Evolutionary conservation across 2,888 invertebrate species (phyloP), one percentile per base, ranked within the genome.

Genomic region (Drosophila monieri): DNA sequence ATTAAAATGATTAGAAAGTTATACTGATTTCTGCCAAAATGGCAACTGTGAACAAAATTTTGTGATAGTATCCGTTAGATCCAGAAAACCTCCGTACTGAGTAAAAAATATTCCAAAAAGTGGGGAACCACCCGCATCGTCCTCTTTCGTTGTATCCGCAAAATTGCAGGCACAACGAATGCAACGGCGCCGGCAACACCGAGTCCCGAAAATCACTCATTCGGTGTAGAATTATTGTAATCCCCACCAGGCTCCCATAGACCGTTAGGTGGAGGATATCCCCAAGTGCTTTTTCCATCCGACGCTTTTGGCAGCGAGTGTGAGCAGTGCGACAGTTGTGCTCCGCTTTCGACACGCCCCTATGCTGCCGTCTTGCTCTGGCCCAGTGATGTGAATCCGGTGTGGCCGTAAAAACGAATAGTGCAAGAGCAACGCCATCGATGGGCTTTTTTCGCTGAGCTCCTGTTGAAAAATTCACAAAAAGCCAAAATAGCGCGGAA

Each of bases 171-270:
- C 21, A 41, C 51, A 39, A 47, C 59, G 41, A 64, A 44, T 58
- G 66, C 73, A 59, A 61, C 43, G 67, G 65, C 66, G 56, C 55
- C 61, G 48, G 51, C 74, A 65, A 78, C 72, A 76, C 73, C 60
- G 58, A 66, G 30, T 30, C 49, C 49, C 44, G 30, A 46, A 85
- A 86, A 79, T 86, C 85, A 80, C 81, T 79, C 80, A 84, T 90
- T 89, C 90, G 90, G 90, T 90, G 90, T 90, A 90, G 91, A 90
- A 90, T 90, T 90, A 90, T 90, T 90, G 90, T 90, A 90, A 90
- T 89, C 90, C 76, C 67, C 74, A 89, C 76, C 85, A 88, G 91
- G 91, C 87, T 73, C 76, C 51, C 91, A 91, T 68, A 76, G 64
- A 35, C 12, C 18, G 5, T n/a, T 8, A 74, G 72, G 4, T 53